Evolutionary conservation across 2,888 invertebrate species (phyloP).

Genomic region (Drosophila acutilabella): DNA sequence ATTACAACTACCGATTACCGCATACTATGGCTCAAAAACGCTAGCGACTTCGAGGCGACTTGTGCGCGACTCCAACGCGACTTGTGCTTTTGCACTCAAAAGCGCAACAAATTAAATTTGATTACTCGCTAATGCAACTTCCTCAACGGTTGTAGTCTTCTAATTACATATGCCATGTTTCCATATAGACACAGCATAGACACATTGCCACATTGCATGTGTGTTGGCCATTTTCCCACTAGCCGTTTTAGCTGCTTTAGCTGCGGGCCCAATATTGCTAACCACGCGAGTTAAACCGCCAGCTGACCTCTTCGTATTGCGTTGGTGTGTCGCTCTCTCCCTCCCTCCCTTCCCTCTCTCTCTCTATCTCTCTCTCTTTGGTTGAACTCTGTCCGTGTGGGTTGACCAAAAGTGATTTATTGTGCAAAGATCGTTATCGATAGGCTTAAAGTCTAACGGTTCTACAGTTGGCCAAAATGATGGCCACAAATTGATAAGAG

Average conservation of each 20-base stretch:
- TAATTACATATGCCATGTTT: conserved; percentile 57
- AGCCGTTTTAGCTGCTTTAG: conserved; percentile 21
- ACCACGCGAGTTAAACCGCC: conserved; percentile 58
- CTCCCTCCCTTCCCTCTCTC: not conserved
- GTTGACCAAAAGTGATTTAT: conserved; percentile 60
- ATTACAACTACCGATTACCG: conserved; percentile 46
- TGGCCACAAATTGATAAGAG: conserved; percentile 65
- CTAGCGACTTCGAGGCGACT: conserved; percentile 24
- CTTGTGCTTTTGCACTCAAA: not conserved
- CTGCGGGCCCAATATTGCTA: conserved; percentile 49
- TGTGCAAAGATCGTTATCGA: conserved; percentile 41
- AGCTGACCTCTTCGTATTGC: conserved; percentile 52
- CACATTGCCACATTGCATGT: conserved; percentile 61
- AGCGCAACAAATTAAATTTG: conserved; percentile 66
- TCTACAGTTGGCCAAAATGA: conserved; percentile 36
- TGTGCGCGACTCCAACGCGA: conserved; percentile 17
- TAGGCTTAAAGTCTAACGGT: conserved; percentile 68
- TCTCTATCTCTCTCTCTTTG: not conserved
- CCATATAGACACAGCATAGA: not conserved
- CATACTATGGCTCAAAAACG: conserved; percentile 31
- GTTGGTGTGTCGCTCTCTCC: conserved; percentile 15
- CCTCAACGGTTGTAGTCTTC: conserved; percentile 60
- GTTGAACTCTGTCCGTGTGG: conserved; percentile 35
- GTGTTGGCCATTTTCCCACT: conserved; percentile 51
- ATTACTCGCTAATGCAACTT: conserved; percentile 77